phyloP scores from a whole-genome alignment of 2,888 invertebrate genomes.

The Aporophyla nigra region DNA sequence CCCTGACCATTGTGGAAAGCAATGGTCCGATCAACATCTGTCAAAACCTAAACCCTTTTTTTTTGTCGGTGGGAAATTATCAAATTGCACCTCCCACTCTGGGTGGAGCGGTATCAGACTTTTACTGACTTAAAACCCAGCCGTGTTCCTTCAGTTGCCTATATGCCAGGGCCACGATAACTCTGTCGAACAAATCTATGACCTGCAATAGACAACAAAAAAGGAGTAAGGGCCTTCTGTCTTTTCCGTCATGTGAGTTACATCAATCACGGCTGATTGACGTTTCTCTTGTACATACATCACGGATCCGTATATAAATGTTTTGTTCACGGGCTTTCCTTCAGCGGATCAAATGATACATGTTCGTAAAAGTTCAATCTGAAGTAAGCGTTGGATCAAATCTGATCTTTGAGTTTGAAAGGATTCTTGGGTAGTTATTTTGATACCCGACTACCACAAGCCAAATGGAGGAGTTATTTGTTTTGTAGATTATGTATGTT shows the following conservation, averaged over 20 bases:
- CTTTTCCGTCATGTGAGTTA: background rate
- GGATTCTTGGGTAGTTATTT: background rate
- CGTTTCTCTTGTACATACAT: conserved; percentile 43
- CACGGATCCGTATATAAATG: conserved; percentile 36
- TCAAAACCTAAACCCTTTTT: too few species aligned
- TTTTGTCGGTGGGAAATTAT: too few species aligned
- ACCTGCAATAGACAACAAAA: too few species aligned
- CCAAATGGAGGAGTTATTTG: background rate
- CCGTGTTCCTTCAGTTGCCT: too few species aligned
- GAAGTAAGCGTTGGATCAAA: conserved; percentile 44
- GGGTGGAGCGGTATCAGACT: too few species aligned
- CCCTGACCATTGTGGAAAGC: too few species aligned
- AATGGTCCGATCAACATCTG: too few species aligned
- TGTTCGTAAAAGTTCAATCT: conserved; percentile 28
- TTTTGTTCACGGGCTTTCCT: conserved; percentile 38
- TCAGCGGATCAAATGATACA: conserved; percentile 51
- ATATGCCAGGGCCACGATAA: too few species aligned
- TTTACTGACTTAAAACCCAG: too few species aligned
- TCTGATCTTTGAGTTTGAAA: conserved; percentile 30
- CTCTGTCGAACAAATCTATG: too few species aligned
- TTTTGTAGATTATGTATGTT: background rate
- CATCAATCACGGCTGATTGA: conserved; percentile 49
- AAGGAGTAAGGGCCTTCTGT: conserved; percentile 33
- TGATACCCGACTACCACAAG: background rate
- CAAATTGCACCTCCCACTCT: too few species aligned